Percentiles rank a stretch among this genome's conserved stretches.
Evolutionary conservation across 2,113 vertebrate genomes (phyloP).

Genomic region (Myrmophylax atrothorax): DNA sequence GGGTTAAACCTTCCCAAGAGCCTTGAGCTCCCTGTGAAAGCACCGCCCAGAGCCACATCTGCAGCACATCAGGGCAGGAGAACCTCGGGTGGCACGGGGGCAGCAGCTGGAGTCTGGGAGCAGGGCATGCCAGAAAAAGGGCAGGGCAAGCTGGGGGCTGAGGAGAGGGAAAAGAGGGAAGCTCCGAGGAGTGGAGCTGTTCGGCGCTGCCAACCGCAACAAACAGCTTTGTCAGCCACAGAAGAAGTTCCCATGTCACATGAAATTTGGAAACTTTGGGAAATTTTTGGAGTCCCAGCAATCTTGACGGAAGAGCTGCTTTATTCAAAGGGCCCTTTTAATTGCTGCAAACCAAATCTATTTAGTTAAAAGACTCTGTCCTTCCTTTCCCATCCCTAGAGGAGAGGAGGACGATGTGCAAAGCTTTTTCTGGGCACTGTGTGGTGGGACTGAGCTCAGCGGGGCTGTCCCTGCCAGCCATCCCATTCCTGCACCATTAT

Average conservation of each 20-base stretch:
- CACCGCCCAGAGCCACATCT: slow-evolving; percentile 33
- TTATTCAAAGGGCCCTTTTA: neutral
- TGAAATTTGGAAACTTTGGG: neutral
- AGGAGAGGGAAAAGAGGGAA: neutral
- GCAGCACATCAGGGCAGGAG: slow-evolving; percentile 40
- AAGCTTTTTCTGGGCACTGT: neutral
- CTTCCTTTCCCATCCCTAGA: neutral
- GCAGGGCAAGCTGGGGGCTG: neutral
- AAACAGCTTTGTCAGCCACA: neutral
- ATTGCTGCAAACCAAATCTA: neutral
- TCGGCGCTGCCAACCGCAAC: neutral
- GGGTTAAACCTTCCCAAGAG: slow-evolving; percentile 57
- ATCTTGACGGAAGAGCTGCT: neutral
- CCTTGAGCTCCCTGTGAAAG: slow-evolving; percentile 59
- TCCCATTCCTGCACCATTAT: accelerated
- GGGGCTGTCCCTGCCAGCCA: neutral
- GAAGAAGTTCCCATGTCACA: neutral
- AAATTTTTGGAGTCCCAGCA: neutral
- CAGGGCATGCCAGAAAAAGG: neutral
- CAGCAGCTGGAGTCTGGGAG: neutral
- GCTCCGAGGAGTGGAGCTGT: accelerated
- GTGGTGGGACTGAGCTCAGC: neutral
- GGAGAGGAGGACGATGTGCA: neutral
- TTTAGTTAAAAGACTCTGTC: neutral
- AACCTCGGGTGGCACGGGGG: neutral